Conservation (phyloP, 2,113 vertebrate species). For the Lates calcarifer region DNA sequence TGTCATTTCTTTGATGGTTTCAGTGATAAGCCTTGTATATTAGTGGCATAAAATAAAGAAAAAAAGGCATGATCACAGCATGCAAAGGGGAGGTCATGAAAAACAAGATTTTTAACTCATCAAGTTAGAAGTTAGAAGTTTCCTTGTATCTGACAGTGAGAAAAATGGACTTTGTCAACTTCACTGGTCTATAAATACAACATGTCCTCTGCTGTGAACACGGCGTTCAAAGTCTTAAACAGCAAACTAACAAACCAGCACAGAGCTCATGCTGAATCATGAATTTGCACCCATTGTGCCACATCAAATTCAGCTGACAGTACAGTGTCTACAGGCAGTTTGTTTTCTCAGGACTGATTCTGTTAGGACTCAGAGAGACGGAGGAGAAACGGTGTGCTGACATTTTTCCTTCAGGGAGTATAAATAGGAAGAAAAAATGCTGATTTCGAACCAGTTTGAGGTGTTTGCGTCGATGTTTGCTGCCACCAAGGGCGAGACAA, state of each 20-base stretch:
- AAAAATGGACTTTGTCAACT: not conserved
- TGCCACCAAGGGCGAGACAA: not conserved
- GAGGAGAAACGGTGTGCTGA: not conserved
- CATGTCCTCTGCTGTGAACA: no score
- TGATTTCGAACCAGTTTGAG: not conserved
- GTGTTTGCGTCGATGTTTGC: conserved; percentile 7
- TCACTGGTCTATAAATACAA: not conserved
- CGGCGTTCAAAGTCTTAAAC: not conserved
- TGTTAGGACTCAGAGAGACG: not conserved
- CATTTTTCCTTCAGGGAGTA: not conserved
- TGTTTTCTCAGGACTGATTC: not conserved
- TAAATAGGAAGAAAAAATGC: not conserved
- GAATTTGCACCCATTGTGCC: not conserved
- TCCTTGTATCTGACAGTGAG: not conserved
- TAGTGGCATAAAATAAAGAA: no score
- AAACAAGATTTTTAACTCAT: not conserved
- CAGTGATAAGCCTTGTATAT: no score
- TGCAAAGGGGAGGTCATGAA: no score
- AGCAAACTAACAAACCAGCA: not conserved
- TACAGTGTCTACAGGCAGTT: not conserved
- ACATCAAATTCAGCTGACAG: not conserved
- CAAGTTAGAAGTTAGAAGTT: not conserved
- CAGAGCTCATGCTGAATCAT: not conserved
- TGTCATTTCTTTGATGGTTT: no score
- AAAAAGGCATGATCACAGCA: no score